Base-by-base conservation (phyloP, 2,797 vertebrate genomes). In the Alca torda region DNA sequence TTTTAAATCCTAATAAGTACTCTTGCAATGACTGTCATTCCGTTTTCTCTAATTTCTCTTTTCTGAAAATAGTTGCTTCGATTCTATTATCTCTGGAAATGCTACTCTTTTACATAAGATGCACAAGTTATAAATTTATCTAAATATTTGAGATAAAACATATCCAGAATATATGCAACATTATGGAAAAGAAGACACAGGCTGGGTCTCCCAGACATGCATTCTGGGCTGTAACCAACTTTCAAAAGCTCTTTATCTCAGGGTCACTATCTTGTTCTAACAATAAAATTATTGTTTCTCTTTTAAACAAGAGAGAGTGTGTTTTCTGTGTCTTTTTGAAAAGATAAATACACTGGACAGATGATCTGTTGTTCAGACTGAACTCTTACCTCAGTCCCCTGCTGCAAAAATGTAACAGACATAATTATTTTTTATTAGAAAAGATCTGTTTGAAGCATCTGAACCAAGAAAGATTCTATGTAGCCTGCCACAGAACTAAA, bases 261-360 rank as follows among this genome's bases (percentile, higher is more conserved):
- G 23, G 21, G 41, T 45, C 61, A 74, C 21, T 89, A 72, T 85
- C 90, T 75, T 1, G 1, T 25, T 78, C 9, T 53, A 91, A 95
- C 75, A 89, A 89, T 51, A 63, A 87, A 90, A 89, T 56, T 63
- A 89, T 30, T 94, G 91, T 93, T 93, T 87, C 64, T 81, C 46
- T 89, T 87, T 78, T 46, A 92, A 89, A 43, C 39, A 92, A 30
- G 24, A 91, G 43, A 87, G 10, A 87, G 37, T 45, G 69, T 78
- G 57, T 65, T 92, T 91, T 92, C 77, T 82, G 39, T 33, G 30
- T 20, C 25, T 78, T 89, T 91, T 72, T 57, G 35, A 56, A 70
- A 88, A 73, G 65, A 90, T 30, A 94, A 95, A 83, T 86, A 84
- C 18, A 84, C 30, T 37, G 46, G 53, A 91, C 54, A 89, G 51